Evolutionary conservation across 2,888 invertebrate species (phyloP).

Genomic region (Rhodophaea formosa): DNA sequence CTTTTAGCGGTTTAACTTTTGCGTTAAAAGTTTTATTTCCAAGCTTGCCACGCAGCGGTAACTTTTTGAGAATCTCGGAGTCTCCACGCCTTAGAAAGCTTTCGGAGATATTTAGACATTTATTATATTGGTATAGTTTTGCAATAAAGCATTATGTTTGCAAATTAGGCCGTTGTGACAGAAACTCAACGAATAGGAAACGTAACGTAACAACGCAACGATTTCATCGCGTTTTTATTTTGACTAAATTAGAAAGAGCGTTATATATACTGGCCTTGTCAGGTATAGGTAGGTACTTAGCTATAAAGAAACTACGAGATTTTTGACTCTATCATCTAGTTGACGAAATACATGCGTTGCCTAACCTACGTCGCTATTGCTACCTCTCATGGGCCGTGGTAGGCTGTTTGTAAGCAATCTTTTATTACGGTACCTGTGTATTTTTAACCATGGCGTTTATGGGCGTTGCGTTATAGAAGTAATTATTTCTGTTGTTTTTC

Average conservation of each 20-base stretch:
- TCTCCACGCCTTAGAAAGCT: no score
- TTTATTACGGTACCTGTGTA: background rate
- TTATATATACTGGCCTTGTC: background rate
- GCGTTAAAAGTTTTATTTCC: no score
- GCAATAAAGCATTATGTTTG: background rate
- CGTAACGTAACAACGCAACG: background rate
- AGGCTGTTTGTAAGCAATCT: conserved; percentile 1
- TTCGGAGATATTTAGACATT: no score
- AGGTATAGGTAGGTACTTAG: no score
- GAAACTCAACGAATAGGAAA: conserved; percentile 4
- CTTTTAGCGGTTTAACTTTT: no score
- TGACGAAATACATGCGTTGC: conserved; percentile 9
- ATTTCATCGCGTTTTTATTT: conserved; percentile 8
- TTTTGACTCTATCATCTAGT: conserved; percentile 15
- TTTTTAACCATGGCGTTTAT: background rate
- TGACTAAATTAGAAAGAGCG: conserved; percentile 11
- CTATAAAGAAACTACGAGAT: conserved; percentile 9
- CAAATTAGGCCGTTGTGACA: background rate
- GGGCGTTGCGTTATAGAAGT: background rate
- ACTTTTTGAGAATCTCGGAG: no score
- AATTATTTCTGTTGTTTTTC: no score
- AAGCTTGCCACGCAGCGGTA: no score
- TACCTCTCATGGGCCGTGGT: background rate
- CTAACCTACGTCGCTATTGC: conserved; percentile 1
- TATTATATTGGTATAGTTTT: background rate